These are phyloP conservation scores for Hylyphantes graminicola DNA, from an alignment of 1,140 invertebrate species.

Conservation along the genomic window DNA sequence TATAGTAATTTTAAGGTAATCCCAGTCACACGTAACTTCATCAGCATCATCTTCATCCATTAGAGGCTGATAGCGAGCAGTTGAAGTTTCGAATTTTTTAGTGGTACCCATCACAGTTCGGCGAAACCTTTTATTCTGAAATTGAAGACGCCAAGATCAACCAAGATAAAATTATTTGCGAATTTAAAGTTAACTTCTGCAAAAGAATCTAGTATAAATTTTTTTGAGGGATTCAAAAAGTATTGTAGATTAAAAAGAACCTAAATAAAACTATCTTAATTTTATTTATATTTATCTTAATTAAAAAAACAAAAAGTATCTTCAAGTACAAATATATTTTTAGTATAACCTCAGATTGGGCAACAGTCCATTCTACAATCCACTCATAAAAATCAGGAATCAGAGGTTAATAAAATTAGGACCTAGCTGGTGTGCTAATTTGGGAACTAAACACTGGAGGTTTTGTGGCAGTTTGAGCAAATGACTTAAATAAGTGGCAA, in stretches of 20 bases:
- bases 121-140: slow-evolving; percentile 17
- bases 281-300: not conserved
- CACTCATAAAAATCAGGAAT: no score
- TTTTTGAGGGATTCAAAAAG: not conserved
- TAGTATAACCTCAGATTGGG: not conserved
- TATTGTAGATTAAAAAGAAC: not conserved
- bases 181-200: no score
- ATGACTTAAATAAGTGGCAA: no score
- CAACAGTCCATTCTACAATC: no score
- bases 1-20: slow-evolving; percentile 54
- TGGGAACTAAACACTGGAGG: no score
- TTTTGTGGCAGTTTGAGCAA: no score
- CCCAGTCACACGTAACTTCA: slow-evolving; percentile 16
- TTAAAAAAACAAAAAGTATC: not conserved
- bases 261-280: not conserved
- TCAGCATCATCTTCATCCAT: slow-evolving; percentile 23
- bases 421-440: no score
- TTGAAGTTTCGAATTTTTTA: not conserved
- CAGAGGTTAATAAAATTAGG: no score
- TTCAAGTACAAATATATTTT: not conserved
- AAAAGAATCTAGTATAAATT: not conserved
- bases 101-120: not conserved
- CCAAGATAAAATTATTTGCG: no score
- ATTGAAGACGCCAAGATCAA: not conserved
- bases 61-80: not conserved